Evolutionary conservation across 2,888 invertebrate genomes (phyloP).

Genomic region (Ceraclea dissimilis): DNA sequence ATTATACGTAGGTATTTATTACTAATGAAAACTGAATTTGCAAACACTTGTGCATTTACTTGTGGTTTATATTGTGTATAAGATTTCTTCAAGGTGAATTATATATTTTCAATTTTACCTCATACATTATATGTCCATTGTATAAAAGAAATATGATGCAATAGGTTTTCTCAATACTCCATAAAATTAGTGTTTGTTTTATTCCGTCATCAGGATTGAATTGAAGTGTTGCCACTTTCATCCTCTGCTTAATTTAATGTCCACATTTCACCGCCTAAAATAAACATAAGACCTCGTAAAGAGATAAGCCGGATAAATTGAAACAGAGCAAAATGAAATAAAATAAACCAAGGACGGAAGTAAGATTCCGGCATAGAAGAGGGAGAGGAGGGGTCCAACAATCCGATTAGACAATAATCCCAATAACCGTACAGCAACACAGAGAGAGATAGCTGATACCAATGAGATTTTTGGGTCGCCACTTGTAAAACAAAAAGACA

Average conservation of each 20-base stretch:
- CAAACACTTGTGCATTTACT: too few species aligned
- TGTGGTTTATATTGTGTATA: too few species aligned
- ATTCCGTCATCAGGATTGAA: too few species aligned
- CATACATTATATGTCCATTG: too few species aligned
- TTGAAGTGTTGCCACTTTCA: too few species aligned
- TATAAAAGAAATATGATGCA: too few species aligned
- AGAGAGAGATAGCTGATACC: not conserved
- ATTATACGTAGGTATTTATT: too few species aligned
- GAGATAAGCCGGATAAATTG: not conserved
- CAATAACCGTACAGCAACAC: not conserved
- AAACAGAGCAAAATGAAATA: not conserved
- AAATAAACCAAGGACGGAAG: not conserved
- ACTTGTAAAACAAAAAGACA: not conserved
- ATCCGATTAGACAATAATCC: slow-evolving; percentile 1
- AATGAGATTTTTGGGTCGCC: not conserved
- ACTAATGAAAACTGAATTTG: too few species aligned
- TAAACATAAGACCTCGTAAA: not conserved
- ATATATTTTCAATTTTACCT: too few species aligned
- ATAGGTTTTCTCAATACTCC: too few species aligned
- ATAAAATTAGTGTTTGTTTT: too few species aligned
- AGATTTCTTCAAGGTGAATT: too few species aligned
- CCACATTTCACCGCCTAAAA: not conserved
- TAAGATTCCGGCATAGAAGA: not conserved
- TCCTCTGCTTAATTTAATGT: not conserved
- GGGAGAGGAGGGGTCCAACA: not conserved